phyloP scores from a whole-genome alignment of 2,113 vertebrate genomes.

The Girardinichthys multiradiatus region DNA sequence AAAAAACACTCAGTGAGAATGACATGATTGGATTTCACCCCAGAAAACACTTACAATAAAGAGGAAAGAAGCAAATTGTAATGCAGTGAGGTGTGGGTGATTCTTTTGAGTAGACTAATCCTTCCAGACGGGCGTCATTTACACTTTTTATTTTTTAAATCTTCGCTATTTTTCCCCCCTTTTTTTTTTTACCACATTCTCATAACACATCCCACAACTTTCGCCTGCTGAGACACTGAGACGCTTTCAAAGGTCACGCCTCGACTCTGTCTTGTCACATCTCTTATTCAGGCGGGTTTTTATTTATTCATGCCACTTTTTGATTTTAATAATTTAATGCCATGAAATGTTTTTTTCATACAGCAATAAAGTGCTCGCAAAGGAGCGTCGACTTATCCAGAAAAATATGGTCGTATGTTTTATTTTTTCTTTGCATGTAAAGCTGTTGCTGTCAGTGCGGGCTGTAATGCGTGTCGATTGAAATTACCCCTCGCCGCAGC shows the following conservation, averaged over 20 bases:
- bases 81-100: constrained; percentile 45
- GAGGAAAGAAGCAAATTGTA: constrained; percentile 56
- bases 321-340: constrained; percentile 77
- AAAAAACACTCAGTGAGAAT: constrained; percentile 79
- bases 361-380: constrained; percentile 61
- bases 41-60: constrained; percentile 71
- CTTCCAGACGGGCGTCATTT: constrained; percentile 40
- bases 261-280: constrained; percentile 75
- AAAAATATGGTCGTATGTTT: constrained; percentile 45
- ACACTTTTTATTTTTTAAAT: constrained; percentile 11
- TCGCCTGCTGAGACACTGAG: constrained; percentile 58
- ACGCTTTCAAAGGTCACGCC: constrained; percentile 73
- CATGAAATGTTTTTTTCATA: constrained; percentile 75
- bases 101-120: constrained; percentile 47
- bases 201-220: constrained; percentile 32
- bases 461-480: constrained; percentile 55
- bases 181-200: constrained; percentile 19
- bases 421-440: constrained; percentile 6
- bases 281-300: constrained; percentile 74
- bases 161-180: background rate
- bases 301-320: constrained; percentile 81
- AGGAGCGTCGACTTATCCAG: constrained; percentile 39
- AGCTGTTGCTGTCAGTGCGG: constrained; percentile 58
- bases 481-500: constrained; percentile 63
- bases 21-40: constrained; percentile 74